These are phyloP conservation scores for Periophthalmus modestus DNA, from an alignment of 2,113 vertebrate genomes.

Conservation along the genomic window DNA sequence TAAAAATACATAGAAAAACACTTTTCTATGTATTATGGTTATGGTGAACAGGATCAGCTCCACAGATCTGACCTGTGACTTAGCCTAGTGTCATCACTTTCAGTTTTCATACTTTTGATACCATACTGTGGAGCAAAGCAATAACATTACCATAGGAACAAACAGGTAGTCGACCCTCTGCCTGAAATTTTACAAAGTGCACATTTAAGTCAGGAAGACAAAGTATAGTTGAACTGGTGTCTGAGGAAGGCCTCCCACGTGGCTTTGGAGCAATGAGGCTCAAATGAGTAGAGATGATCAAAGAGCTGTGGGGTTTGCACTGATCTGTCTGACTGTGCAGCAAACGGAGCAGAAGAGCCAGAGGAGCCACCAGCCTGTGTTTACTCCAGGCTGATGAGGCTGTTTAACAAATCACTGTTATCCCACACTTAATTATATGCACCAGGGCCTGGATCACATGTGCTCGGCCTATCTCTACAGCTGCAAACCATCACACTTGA, in stretches of 20 bases:
- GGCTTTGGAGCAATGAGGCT: constrained; percentile 23
- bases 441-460: background rate
- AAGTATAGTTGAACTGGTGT: constrained; percentile 8
- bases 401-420: constrained; percentile 35
- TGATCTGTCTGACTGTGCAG: constrained; percentile 44
- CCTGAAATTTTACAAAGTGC: too few species aligned
- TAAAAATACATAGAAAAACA: too few species aligned
- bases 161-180: background rate
- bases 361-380: constrained; percentile 36
- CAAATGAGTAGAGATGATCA: constrained; percentile 58
- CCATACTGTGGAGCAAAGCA: background rate
- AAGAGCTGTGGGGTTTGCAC: constrained; percentile 54
- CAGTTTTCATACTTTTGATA: background rate
- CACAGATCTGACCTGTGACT: too few species aligned
- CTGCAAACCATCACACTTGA: background rate
- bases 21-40: too few species aligned
- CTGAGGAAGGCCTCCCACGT: constrained; percentile 27
- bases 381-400: constrained; percentile 45
- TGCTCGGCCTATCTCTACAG: background rate
- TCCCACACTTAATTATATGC: constrained; percentile 35
- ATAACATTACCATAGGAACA: background rate
- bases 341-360: constrained; percentile 38
- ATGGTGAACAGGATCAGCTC: too few species aligned
- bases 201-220: constrained; percentile 2
- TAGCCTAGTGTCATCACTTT: background rate